Percentiles rank a stretch among this genome's conserved stretches.
phyloP scores from a whole-genome alignment of 2,797 vertebrate species.

The Pristis pectinata region DNA sequence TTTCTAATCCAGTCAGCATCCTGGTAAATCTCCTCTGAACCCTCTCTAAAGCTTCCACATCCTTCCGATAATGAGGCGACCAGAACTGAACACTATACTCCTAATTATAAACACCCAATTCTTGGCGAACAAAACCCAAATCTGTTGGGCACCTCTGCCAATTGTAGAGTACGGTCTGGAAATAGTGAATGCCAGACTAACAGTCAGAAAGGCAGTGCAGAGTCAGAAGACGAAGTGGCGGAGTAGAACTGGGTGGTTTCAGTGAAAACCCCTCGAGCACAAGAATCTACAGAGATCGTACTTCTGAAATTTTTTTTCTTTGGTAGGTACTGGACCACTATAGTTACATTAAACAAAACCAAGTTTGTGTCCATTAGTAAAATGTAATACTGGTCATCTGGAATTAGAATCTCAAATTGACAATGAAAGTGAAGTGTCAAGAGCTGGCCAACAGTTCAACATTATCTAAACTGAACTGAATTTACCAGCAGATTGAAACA shows the following conservation, averaged over 20 bases:
- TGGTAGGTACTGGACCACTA: constrained; percentile 5
- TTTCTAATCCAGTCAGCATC: no score
- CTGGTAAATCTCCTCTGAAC: no score
- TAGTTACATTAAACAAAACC: not conserved
- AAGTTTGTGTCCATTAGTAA: not conserved
- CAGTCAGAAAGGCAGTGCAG: not conserved
- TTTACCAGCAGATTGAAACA: not conserved
- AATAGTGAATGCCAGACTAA: not conserved
- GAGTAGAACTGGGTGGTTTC: not conserved
- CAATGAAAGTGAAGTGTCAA: not conserved
- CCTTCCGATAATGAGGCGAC: no score
- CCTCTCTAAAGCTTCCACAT: no score
- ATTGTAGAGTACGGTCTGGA: no score
- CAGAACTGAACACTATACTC: no score
- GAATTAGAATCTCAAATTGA: not conserved
- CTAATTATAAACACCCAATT: no score
- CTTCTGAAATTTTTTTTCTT: not conserved
- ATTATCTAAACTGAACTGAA: not conserved
- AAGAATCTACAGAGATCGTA: not conserved
- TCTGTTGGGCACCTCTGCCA: no score
- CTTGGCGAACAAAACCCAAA: no score
- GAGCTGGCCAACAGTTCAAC: no score
- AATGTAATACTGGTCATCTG: not conserved
- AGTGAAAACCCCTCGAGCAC: not conserved
- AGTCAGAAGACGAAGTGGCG: not conserved